A percentile compares a stretch with the other conserved stretches of the same genome.
phyloP scores from a whole-genome alignment of 2,797 vertebrate species.

The Helicolenus hilgendorfi region DNA sequence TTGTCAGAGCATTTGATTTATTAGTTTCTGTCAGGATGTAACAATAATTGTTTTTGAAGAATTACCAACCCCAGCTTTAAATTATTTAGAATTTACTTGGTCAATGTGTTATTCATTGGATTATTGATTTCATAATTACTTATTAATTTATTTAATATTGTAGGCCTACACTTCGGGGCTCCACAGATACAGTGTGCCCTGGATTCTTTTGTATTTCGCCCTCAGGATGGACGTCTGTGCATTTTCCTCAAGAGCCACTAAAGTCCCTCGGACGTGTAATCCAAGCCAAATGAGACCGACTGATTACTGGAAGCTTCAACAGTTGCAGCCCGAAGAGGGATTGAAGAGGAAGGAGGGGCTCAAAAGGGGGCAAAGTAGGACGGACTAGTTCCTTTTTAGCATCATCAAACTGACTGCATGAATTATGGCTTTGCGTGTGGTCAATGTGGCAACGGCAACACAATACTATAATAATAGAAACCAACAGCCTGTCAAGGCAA shows the following conservation, averaged over 20 bases:
- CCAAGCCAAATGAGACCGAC: constrained; percentile 71
- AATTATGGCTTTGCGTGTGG: constrained; percentile 56
- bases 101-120: not conserved
- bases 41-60: no score
- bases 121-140: not conserved
- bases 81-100: not conserved
- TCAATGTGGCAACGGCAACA: constrained; percentile 33
- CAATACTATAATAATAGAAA: constrained; percentile 60
- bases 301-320: constrained; percentile 58
- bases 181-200: not conserved
- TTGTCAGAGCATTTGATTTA: no score
- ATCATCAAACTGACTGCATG: constrained; percentile 46
- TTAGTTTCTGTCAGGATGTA: no score
- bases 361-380: not conserved
- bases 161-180: not conserved
- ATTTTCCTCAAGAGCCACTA: constrained; percentile 43
- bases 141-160: not conserved
- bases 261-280: constrained; percentile 66
- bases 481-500: constrained; percentile 59
- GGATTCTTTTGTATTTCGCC: constrained; percentile 12
- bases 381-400: constrained; percentile 1
- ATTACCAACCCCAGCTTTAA: not conserved
- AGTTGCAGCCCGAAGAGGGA: not conserved
- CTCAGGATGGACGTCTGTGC: constrained; percentile 33
- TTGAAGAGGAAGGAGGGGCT: not conserved